phyloP scores from a whole-genome alignment of 35 echinoderm and acorn worm genomes.

The Apostichopus parvimensis region DNA sequence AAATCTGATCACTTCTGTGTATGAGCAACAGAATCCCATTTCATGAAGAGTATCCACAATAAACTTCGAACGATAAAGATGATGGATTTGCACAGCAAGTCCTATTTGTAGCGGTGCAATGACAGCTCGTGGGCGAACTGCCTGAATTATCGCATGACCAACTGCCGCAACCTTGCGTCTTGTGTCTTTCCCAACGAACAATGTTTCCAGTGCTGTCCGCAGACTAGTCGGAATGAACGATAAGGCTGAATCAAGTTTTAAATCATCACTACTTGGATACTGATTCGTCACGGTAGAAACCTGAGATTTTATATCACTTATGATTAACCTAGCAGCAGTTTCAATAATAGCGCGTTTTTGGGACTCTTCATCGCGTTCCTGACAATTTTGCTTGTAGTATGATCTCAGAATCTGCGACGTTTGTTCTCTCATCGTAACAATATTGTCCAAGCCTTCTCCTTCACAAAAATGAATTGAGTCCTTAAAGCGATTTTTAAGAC shows the following conservation, averaged over 20 bases:
- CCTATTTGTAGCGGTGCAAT: conserved; percentile 12
- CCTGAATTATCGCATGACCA: conserved; percentile 34
- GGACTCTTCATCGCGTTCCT: conserved; percentile 49
- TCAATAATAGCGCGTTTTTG: conserved; percentile 66
- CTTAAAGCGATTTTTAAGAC: conserved; percentile 61
- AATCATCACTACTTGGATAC: conserved; percentile 55
- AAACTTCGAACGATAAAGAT: conserved; percentile 26
- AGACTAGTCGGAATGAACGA: conserved; percentile 53
- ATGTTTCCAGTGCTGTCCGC: conserved; percentile 33
- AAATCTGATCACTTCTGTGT: conserved; percentile 30
- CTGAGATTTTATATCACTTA: conserved; percentile 78
- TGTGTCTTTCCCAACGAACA: conserved; percentile 72
- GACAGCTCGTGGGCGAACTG: not conserved
- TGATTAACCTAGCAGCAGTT: conserved; percentile 74
- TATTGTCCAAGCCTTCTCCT: conserved; percentile 59
- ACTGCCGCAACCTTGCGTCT: conserved; percentile 2
- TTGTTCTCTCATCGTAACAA: conserved; percentile 66
- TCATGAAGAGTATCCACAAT: conserved; percentile 26
- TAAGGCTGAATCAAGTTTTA: conserved; percentile 70
- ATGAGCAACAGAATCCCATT: conserved; percentile 32
- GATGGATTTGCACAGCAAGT: conserved; percentile 43
- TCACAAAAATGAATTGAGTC: conserved; percentile 57
- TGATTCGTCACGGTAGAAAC: conserved; percentile 61
- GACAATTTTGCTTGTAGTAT: conserved; percentile 24
- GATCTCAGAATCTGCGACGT: conserved; percentile 53